Base-by-base conservation (phyloP, 2,113 vertebrate species). In the Apaloderma vittatum region DNA sequence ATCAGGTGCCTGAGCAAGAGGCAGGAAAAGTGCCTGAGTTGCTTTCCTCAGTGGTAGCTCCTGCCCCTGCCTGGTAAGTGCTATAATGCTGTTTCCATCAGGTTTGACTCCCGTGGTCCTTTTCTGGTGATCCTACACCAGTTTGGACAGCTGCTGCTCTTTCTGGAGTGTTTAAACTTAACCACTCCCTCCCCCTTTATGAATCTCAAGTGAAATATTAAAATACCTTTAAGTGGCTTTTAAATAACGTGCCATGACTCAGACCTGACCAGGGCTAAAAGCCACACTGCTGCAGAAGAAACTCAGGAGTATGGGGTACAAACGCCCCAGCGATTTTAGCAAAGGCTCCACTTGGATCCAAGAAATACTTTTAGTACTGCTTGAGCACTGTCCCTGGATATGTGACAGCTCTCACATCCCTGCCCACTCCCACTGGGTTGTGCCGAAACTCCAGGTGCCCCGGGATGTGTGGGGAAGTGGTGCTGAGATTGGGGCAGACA, bases 401-500 rank as follows among this genome's bases (percentile, higher is more conserved):
- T 74, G 27, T 0, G 0, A 43, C 4, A 4, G 24, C 29, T 84
- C 49, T 59, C 48, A 12, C 0, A 1, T 20, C 37, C 34, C 52
- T 81, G 22, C 27, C 34, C 32, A 2, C 18, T 92, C 45, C 34
- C 58, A 18, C 11, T 29, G 48, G 15, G 19, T 81, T 2, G 2
- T n/a, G 46, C 3, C 26, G 0, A 6, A 85, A 37, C 29, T 75
- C 54, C 48, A 86, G 58, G 2, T 8, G 6, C 14, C 3, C 1
- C 3, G 11, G 24, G 11, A 62, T 59, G 22, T 1, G 2, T 8
- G n/a, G 22, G 32, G 15, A 46, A 18, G 9, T 32, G 32, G 30
- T n/a, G 8, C n/a, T 49, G 85, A 19, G 57, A 21, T 2, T 5
- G 8, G 55, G 32, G 32, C 6, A 34, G 36, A 37, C 61, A 57